Base-by-base conservation (phyloP, 1,140 invertebrate species). In the Habropoda laboriosa region DNA sequence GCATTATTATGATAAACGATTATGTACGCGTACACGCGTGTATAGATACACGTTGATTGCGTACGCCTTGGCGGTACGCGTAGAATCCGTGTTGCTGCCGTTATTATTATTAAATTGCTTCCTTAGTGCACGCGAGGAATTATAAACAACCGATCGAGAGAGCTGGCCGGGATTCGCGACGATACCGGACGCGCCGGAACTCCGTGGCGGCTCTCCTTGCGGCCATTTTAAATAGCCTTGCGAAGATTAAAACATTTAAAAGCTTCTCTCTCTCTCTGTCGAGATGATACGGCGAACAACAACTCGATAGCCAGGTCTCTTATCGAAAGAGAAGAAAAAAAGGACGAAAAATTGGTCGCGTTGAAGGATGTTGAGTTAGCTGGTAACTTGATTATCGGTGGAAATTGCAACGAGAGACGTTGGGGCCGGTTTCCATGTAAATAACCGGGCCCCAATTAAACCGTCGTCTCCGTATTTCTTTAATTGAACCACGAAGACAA, bases 91-190 rank as follows among this genome's bases (percentile, higher is more conserved):
- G 70, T 60, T 57, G 58, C 40, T 53, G 76, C 77, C 38, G 57
- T 79, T 74, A 79, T 79, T 79, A 79, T 79, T 74, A 79, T 73
- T 64, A 79, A 79, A 79, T 79, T 79, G 77, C 70, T 79, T 74
- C 77, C 77, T 79, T 38, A 51, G 75, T 71, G 75, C 67, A 51
- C 75, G 75, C 75, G 77, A 66, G 75, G 81, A 68, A 85, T 85
- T 80, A 83, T 75, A 73, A 75, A 73, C 82, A 85, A 85, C 42
- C 51, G 68, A 74, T 75, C 76, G 76, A 40, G 30, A n/a, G n/a
- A n/a, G n/a, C n/a, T n/a, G n/a, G n/a, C n/a, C 24, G 38, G 4
- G 49, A 49, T 32, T 51, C 75, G 61, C 38, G 64, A 42, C 30
- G 21, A 63, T 63, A 42, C 13, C 16, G n/a, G 38, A 21, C 38